phyloP scores from a whole-genome alignment of 2,113 vertebrate species.

The Hyperoodon ampullatus region DNA sequence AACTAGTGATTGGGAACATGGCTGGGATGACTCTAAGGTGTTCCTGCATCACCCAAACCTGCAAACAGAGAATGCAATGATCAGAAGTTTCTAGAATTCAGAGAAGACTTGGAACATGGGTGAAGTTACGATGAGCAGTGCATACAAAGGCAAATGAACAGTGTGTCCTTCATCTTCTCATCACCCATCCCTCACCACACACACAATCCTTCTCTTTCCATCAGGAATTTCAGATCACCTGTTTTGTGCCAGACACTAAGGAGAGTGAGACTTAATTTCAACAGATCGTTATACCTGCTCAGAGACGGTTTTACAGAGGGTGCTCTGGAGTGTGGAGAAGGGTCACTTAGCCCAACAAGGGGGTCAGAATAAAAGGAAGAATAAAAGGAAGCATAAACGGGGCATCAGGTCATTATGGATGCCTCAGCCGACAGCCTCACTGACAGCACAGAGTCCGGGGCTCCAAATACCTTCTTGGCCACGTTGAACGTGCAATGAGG shows the following conservation, averaged over 20 bases:
- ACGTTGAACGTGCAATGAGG: rapidly evolving
- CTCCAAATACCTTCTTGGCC: background rate
- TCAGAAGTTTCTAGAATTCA: background rate
- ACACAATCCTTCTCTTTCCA: background rate
- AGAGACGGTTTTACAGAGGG: background rate
- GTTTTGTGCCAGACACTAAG: background rate
- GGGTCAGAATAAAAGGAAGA: too few relatives aligned
- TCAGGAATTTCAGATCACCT: background rate
- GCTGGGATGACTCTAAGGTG: background rate
- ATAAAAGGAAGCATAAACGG: background rate
- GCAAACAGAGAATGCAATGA: background rate
- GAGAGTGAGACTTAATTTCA: background rate
- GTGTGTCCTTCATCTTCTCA: background rate
- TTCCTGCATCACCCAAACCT: background rate
- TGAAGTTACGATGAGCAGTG: background rate
- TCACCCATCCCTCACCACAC: background rate
- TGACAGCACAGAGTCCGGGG: background rate
- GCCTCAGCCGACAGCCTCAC: background rate
- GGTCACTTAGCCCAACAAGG: background rate
- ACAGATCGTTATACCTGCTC: background rate
- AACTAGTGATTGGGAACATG: rapidly evolving
- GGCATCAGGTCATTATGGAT: background rate
- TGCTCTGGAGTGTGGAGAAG: background rate
- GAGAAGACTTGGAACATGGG: background rate
- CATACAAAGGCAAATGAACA: background rate